Base-by-base conservation (phyloP, 1,140 invertebrate species). In the Neodiprion pinetum region DNA sequence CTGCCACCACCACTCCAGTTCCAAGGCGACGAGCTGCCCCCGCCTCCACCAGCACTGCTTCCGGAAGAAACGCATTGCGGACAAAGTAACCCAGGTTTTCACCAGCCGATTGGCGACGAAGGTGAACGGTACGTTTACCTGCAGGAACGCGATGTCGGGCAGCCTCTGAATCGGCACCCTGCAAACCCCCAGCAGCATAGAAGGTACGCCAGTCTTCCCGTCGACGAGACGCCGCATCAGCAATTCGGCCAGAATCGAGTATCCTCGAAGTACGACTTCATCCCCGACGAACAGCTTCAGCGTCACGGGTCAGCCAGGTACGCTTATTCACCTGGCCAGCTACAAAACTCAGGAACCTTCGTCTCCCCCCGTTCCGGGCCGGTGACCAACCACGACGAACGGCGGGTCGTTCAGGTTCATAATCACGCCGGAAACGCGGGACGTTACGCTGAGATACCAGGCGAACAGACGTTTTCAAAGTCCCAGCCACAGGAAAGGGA, bases 1-100 rank as follows among this genome's bases (percentile, higher is more conserved):
- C 17, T 48, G 14, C 68, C 71, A 74, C 21, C 70, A 12, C 67
- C 67, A 10, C 67, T 40, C 9, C 67, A 68, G 28, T 68, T 68
- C 67, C 67, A 68, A 68, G 67, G 67, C 0, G 70, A 72, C 49
- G 78, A 79, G 10, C 67, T 86, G 7, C 84, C 83, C 7, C 85
- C 84, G 7, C 85, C 85, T 0, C 85, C 84, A 7, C 85, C 70
- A 77, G 82, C 82, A 53, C 61, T 81, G 70, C 79, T 72, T 53
- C 78, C 17, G 66, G 65, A 53, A 73, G 17, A 21, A 21, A 21
- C 17, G n/a, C 81, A 82, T 67, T 48, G 12, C 11, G 87, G 86
- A 1, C 86, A 85, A n/a, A 81, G 76, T 0, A 88, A 88, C 68
- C 83, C 82, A 1, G 85, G 82, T 0, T 88, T 88, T 71, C 83